Conservation (phyloP, 2,113 vertebrate species). For the Hippoglossus stenolepis region DNA sequence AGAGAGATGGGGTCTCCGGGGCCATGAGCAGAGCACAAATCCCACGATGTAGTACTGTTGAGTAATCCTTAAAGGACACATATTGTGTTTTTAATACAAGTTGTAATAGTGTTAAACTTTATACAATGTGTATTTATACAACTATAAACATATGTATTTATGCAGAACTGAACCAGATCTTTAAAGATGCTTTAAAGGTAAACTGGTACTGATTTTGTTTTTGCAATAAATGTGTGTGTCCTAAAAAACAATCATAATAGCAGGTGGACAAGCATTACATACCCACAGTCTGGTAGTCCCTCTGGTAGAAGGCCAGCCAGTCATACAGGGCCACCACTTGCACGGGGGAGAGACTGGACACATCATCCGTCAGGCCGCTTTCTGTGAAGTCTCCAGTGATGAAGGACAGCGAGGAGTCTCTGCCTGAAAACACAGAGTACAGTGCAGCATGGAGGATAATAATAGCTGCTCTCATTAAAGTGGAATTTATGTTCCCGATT, state of each 20-base stretch:
- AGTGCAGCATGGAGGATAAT: neutral
- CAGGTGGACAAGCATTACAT: constrained; percentile 43
- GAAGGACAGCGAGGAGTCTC: constrained; percentile 90
- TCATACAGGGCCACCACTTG: constrained; percentile 86
- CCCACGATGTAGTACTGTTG: too few relatives aligned
- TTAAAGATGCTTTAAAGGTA: too few relatives aligned
- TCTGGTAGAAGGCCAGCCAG: constrained; percentile 90
- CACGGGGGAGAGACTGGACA: constrained; percentile 82
- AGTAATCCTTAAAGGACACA: too few relatives aligned
- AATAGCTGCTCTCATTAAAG: neutral
- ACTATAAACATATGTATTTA: too few relatives aligned
- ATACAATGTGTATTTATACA: too few relatives aligned
- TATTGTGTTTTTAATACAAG: too few relatives aligned
- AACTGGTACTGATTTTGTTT: too few relatives aligned
- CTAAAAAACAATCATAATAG: neutral
- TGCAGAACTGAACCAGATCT: too few relatives aligned
- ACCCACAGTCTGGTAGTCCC: constrained; percentile 87
- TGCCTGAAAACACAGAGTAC: constrained; percentile 78
- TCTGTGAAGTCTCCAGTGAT: constrained; percentile 91
- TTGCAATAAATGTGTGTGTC: neutral
- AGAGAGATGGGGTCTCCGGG: too few relatives aligned
- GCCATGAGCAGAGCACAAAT: too few relatives aligned
- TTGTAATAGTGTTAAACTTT: too few relatives aligned
- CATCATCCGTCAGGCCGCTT: constrained; percentile 86
- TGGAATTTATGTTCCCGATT: neutral